Base-by-base conservation (phyloP, 2,113 vertebrate genomes). In the Amphilophus citrinellus region DNA sequence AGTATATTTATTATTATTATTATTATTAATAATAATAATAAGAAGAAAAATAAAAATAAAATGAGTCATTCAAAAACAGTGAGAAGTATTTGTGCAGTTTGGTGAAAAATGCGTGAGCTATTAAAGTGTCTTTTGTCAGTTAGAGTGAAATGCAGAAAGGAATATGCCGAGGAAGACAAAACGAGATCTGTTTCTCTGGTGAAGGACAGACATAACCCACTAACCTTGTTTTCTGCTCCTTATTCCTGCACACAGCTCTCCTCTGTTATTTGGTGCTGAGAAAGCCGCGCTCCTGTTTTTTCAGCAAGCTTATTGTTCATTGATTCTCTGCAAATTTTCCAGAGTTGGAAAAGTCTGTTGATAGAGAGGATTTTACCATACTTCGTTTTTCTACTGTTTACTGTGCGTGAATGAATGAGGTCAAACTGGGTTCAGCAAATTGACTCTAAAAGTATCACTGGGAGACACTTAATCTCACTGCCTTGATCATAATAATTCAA, bases 231-330 rank as follows among this genome's bases (percentile, higher is more conserved):
- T 68, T 82, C 78, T 42, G 47, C 79, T 68, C 82, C 71, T 87
- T 83, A 22, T 59, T 63, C 22, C 79, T 82, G 42, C 68, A 88
- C 87, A 88, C 63, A 82, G 80, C 37, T 61, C 39, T 61, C 24
- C 50, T 93, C 56, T 95, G 79, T 93, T 58, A 10, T 2, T 35
- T 50, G 71, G 76, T 80, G 87, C 80, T 73, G 71, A 75, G 77
- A 39, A 79, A 44, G 50, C 50, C 85, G 53, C 24, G 58, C 58
- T 85, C 61, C 63, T 85, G 66, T 65, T 47, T 44, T 84, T 65
- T 66, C 71, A 76, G 77, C 24, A 57, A 37, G 44, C 22, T 76
- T 73, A 77, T 88, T 92, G 88, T 92, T 79, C 76, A 61, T 65
- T 62, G 44, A 84, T 84, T 78, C 30, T 2, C 10, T 59, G 68